Conservation (phyloP, 2,797 vertebrate species). For the Notamacropus eugenii region DNA sequence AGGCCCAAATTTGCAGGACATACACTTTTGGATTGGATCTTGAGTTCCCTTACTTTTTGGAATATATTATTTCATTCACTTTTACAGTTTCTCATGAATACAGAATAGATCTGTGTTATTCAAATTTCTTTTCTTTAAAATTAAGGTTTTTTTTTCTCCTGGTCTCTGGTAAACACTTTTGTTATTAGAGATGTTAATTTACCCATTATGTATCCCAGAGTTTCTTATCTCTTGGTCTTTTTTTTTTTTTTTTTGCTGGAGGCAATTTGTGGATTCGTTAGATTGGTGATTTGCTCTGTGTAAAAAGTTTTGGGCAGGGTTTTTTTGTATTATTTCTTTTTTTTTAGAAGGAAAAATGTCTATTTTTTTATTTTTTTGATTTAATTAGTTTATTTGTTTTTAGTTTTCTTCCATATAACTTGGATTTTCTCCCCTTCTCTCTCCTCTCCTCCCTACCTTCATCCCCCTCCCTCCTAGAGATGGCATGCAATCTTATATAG, state of each 20-base stretch:
- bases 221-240: not conserved
- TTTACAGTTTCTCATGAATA: not conserved
- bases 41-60: not conserved
- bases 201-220: not conserved
- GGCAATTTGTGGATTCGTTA: no score
- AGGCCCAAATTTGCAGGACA: not conserved
- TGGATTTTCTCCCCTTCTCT: no score
- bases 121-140: not conserved
- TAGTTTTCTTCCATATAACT: no score
- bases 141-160: not conserved
- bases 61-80: not conserved
- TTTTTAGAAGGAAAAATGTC: no score
- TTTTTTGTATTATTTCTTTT: no score
- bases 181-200: not conserved
- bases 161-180: not conserved
- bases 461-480: no score
- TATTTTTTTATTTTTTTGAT: no score
- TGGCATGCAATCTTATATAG: no score
- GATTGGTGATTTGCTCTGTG: no score
- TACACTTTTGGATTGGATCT: not conserved
- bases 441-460: no score
- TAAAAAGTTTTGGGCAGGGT: no score
- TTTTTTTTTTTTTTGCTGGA: not conserved
- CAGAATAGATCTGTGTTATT: not conserved
- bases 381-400: no score